Evolutionary conservation across 2,888 invertebrate genomes (phyloP), one percentile per base, ranked within the genome.

Genomic region (Tortrix viridana): DNA sequence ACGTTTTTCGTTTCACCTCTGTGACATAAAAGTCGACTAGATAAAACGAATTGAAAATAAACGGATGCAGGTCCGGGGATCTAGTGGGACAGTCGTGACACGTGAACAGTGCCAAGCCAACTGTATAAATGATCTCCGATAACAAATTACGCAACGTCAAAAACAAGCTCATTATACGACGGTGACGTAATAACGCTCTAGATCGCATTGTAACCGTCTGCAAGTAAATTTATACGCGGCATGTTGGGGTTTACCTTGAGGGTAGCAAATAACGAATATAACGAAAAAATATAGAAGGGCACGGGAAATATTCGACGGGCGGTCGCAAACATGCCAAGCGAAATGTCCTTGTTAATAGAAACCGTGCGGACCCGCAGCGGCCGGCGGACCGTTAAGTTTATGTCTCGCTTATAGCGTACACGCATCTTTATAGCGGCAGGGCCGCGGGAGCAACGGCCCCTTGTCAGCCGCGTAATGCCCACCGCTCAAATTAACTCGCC

Each of bases 1-100:
- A 69, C 68, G 77, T 76, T 76, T 75, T 79, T 80, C 69, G 68
- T 67, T 75, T 81, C 79, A 80, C 80, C 75, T 79, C 74, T 71
- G 67, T 60, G 64, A 68, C 68, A 69, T 60, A 72, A 80, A 79
- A 79, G 75, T 75, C 63, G 41, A 50, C 37, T 54, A 43, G 19
- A 9, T 44, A 19, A 43, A 26, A 55, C 54, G 23, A 43, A 41
- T 20, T 18, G 43, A 54, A 43, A 38, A 41, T 32, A 50, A 50
- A 37, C 16, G 6, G 19, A 37, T n/a, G 22, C 14, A 20, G 22
- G 20, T 53, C 41, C 22, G n/a, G 41, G 38, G 20, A 19, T 16
- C 20, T 1, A 12, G 32, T 32, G 5, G 26, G 18, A 2, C 18
- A 44, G n/a, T 9, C n/a, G n/a, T 12, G 32, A 20, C 3, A 6